phyloP scores from a whole-genome alignment of 1,140 invertebrate genomes.

The Meloidogyne hapla region DNA sequence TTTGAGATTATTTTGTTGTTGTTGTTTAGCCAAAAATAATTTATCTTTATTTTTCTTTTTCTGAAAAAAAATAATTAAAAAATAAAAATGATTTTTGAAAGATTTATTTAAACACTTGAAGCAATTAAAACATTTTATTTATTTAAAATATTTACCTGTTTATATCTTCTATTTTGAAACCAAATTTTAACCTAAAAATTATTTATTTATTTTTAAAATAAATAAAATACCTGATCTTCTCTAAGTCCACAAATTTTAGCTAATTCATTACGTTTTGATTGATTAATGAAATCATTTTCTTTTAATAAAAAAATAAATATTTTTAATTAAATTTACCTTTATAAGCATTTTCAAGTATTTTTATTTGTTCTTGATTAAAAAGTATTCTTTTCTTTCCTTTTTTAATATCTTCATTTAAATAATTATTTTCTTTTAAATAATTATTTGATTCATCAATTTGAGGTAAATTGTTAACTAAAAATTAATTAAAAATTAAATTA shows the following conservation, averaged over 20 bases:
- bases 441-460: too few relatives aligned
- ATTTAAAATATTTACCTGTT: not conserved
- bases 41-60: constrained; percentile 1
- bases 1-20: not conserved
- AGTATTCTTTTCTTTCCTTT: constrained; percentile 9
- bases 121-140: not conserved
- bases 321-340: not conserved
- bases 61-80: not conserved
- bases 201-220: not conserved
- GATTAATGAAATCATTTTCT: not conserved
- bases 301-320: too few relatives aligned
- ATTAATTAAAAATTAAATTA: too few relatives aligned
- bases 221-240: not conserved
- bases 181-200: constrained; percentile 11
- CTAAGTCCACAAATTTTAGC: constrained; percentile 1
- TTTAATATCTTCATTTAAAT: not conserved
- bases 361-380: not conserved
- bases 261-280: not conserved
- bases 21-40: not conserved
- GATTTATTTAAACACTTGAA: too few relatives aligned
- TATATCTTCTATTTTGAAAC: constrained; percentile 15
- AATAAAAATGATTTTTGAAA: too few relatives aligned
- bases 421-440: not conserved
- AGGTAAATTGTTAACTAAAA: too few relatives aligned
- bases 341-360: constrained; percentile 8